Evolutionary conservation across 2,888 invertebrate species (phyloP), one percentile per base, ranked within the genome.

Genomic region (Aleiodes leptofemur): DNA sequence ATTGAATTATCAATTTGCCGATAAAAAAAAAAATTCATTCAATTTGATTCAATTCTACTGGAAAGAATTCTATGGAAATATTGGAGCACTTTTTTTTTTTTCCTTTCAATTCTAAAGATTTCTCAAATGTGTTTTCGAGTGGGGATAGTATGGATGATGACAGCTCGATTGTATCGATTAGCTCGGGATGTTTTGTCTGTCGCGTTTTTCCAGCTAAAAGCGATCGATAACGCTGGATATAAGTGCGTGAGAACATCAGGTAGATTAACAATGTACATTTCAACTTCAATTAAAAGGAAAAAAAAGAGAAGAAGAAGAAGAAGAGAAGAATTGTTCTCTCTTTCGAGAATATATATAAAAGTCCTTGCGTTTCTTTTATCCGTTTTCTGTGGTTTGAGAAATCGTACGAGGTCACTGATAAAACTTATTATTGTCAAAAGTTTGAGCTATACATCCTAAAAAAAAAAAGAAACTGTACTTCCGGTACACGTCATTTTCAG

Each of bases 391-490:
- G 86, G 86, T 86, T 64, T 74, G 75, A 56, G 75, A 77, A 75
- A 76, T 76, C 59, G 75, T 69, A 69, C 83, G 81, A 83, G 83
- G 82, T 79, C 79, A 74, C 78, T 81, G 83, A 85, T 84, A 86
- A 86, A 68, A 31, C 34, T 13, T 83, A 82, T 85, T 85, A 84
- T 85, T 86, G 85, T 86, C 81, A 14, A 34, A 61, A 34, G 13
- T 38, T 38, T 61, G 61, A 61, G 61, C 38, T 61, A 61, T 14
- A 61, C 61, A 61, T 61, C 64, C 64, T 43, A 64, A 64, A 64
- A 64, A 23, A 64, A 7, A 34, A 34, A 34, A 34, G 3, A 34
- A 3, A 34, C 48, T 14, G n/a, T 4, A 64, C 64, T 48, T 64
- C 64, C 64, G 43, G 43, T 48, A 64, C 64, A 64, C 64, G 64